A percentile compares a stretch with the other conserved stretches of the same genome.
phyloP scores from a whole-genome alignment of 2,888 invertebrate species.

The Drosophila dives region DNA sequence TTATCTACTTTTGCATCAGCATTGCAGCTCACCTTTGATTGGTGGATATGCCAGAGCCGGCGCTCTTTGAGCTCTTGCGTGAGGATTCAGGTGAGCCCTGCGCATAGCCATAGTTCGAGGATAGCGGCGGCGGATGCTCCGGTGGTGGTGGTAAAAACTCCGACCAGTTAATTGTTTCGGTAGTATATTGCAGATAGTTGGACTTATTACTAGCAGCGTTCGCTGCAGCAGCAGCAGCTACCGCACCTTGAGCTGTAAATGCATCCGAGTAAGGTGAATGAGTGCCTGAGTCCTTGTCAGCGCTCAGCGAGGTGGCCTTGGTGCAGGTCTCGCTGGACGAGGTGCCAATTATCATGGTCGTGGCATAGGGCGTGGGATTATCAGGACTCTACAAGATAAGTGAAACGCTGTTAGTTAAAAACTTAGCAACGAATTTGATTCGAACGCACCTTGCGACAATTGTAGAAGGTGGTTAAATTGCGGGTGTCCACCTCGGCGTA shows the following conservation, averaged over 20 bases:
- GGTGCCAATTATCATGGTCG: slow-evolving; percentile 88
- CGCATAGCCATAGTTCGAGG: slow-evolving; percentile 82
- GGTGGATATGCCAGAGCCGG: slow-evolving; percentile 84
- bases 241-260: slow-evolving; percentile 71
- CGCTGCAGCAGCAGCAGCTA: slow-evolving; percentile 60
- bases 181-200: slow-evolving; percentile 84
- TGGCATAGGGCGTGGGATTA: slow-evolving; percentile 90
- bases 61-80: slow-evolving; percentile 84
- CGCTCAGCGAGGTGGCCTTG: slow-evolving; percentile 84
- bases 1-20: not conserved
- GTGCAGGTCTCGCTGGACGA: slow-evolving; percentile 84
- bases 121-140: slow-evolving; percentile 87
- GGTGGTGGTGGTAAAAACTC: slow-evolving; percentile 88
- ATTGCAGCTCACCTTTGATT: slow-evolving; percentile 82
- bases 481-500: slow-evolving; percentile 89
- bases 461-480: slow-evolving; percentile 90
- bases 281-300: slow-evolving; percentile 85
- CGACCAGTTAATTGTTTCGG: slow-evolving; percentile 86
- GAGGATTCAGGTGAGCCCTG: slow-evolving; percentile 84
- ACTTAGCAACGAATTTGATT: not conserved
- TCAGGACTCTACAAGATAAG: slow-evolving; percentile 85
- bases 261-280: slow-evolving; percentile 85
- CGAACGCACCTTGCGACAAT: slow-evolving; percentile 86
- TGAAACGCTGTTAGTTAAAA: slow-evolving; percentile 9
- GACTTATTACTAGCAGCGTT: slow-evolving; percentile 70